A percentile compares a stretch with the other conserved stretches of the same genome.
phyloP scores from a whole-genome alignment of 2,888 invertebrate genomes.

The Hydrotaea diabolus region DNA sequence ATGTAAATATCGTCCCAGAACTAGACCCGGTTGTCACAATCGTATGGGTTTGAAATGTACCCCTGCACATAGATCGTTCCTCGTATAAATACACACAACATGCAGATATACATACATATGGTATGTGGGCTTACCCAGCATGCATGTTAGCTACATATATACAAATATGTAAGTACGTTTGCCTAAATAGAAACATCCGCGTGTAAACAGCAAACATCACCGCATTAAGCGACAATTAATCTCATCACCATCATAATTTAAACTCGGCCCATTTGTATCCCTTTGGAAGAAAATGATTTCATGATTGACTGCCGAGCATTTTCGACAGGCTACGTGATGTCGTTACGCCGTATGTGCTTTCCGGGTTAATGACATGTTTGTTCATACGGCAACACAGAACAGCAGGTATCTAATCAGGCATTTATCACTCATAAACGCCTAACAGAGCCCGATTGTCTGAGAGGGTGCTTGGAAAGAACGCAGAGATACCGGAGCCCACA shows the following conservation, averaged over 20 bases:
- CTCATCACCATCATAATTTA: neutral
- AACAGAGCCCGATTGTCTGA: neutral
- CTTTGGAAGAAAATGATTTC: too few species aligned
- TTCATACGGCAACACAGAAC: neutral
- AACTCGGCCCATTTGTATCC: neutral
- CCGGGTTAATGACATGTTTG: slow-evolving; percentile 20
- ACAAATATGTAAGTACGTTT: neutral
- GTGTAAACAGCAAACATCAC: neutral
- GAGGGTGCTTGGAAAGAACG: too few species aligned
- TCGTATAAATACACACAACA: too few species aligned
- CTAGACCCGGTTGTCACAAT: too few species aligned
- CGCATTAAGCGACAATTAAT: neutral
- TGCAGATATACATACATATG: too few species aligned
- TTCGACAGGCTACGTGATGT: slow-evolving; percentile 3
- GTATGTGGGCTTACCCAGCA: too few species aligned
- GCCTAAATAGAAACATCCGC: neutral
- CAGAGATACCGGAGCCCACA: too few species aligned
- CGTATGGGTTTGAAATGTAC: too few species aligned
- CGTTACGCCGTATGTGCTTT: neutral
- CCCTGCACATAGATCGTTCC: too few species aligned
- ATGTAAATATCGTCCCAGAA: too few species aligned
- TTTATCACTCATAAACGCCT: slow-evolving; percentile 11
- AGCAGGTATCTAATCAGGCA: neutral
- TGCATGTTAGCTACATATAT: neutral
- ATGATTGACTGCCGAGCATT: neutral